These are phyloP conservation scores for Corydoras maculifer DNA, from an alignment of 2,113 vertebrate genomes.

Conservation along the genomic window DNA sequence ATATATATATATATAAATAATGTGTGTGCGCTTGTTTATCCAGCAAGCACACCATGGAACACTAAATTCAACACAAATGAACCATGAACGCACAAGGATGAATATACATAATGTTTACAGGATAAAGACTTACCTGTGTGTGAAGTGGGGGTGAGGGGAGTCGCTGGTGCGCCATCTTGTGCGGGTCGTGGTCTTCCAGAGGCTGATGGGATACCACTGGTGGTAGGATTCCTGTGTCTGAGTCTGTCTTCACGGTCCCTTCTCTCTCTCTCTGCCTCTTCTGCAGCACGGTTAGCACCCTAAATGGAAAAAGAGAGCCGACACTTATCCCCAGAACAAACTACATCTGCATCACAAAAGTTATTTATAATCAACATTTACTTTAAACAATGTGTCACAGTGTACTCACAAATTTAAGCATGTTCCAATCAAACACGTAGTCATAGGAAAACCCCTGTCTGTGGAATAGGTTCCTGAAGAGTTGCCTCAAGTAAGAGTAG, in stretches of 20 bases:
- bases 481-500: conserved; percentile 88
- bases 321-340: too few species aligned
- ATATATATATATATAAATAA: too few species aligned
- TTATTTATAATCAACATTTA: too few species aligned
- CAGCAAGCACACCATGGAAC: too few species aligned
- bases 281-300: conserved; percentile 85
- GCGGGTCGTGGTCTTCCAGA: conserved; percentile 80
- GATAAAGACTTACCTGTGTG: conserved; percentile 71
- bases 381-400: background rate
- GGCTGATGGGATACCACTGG: conserved; percentile 80
- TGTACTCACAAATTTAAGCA: conserved; percentile 90
- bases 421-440: conserved; percentile 93
- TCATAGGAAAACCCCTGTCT: conserved; percentile 94
- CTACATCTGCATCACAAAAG: too few species aligned
- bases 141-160: conserved; percentile 86
- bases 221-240: conserved; percentile 80
- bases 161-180: conserved; percentile 77
- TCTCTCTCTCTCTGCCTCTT: conserved; percentile 84
- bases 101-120: conserved; percentile 41
- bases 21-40: too few species aligned
- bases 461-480: conserved; percentile 93
- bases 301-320: conserved; percentile 38
- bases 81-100: background rate
- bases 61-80: too few species aligned
- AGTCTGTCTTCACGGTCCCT: conserved; percentile 84